phyloP scores from a whole-genome alignment of 2,888 invertebrate genomes.

The Drosophila limbata region DNA sequence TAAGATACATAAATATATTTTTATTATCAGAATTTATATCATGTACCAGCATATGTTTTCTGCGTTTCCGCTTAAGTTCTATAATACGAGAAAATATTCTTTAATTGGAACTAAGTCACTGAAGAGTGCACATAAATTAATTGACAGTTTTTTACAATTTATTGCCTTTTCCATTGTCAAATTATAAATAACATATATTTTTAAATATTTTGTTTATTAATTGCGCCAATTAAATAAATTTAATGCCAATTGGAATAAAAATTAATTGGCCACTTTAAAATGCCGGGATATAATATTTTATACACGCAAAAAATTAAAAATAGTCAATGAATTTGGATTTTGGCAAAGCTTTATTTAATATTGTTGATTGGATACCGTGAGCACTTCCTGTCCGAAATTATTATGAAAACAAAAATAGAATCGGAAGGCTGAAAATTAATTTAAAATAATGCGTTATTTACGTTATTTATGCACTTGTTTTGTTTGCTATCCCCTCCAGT shows the following conservation, averaged over 20 bases:
- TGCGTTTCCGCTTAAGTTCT: constrained; percentile 5
- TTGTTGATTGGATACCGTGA: not conserved
- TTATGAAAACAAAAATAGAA: constrained; percentile 38
- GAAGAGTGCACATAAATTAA: not conserved
- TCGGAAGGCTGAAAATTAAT: constrained; percentile 58
- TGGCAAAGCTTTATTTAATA: constrained; percentile 5
- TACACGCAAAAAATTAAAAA: not conserved
- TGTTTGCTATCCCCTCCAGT: constrained; percentile 28
- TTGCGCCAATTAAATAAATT: too few relatives aligned
- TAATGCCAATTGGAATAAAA: constrained; percentile 5
- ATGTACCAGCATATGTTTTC: constrained; percentile 39
- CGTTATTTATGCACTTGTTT: constrained; percentile 53
- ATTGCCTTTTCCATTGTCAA: not conserved
- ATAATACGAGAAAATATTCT: not conserved
- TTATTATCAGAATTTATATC: constrained; percentile 33
- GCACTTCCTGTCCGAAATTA: constrained; percentile 40
- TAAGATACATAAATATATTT: constrained; percentile 38
- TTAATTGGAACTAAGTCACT: not conserved
- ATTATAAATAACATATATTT: not conserved
- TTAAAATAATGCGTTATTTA: constrained; percentile 60
- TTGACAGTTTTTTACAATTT: constrained; percentile 1
- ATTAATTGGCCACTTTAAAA: constrained; percentile 16
- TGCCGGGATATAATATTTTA: constrained; percentile 3
- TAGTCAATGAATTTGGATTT: not conserved
- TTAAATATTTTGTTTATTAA: not conserved